Base-by-base conservation (phyloP, 2,888 invertebrate genomes). In the Apodemia duryi region DNA sequence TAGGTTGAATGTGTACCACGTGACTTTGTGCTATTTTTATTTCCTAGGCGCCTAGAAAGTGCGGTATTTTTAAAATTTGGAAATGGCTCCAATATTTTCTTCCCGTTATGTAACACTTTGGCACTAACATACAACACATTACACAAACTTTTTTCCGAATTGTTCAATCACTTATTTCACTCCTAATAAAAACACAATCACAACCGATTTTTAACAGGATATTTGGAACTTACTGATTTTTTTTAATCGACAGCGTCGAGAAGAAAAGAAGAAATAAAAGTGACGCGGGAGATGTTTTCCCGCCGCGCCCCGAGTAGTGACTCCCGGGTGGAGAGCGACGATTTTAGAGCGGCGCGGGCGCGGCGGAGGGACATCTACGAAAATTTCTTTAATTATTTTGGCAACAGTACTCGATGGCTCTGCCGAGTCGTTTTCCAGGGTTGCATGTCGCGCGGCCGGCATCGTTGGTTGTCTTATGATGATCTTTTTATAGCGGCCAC, bases 321-420 rank as follows among this genome's bases (percentile, higher is more conserved):
- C 93, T 91, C 91, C 93, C 92, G 93, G 92, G 92, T 88, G 82
- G 85, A 91, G 91, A 91, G 92, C 89, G 91, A 91, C 91, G 90
- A 83, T 91, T 91, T 90, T 91, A 91, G 91, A 88, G 91, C 92
- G 91, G 92, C 91, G 93, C 93, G 93, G 92, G 93, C 92, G 93
- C 93, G 85, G 91, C 93, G 93, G 92, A 94, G 91, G 88, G 91
- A 92, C 93, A 92, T 84, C 86, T 90, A 84, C 91, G 92, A 93
- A 93, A 93, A 93, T 94, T 94, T 93, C 94, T 94, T 94, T 94
- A 95, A 95, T 95, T 94, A 94, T 95, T 95, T 95, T 95, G 95
- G 95, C 95, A 95, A 93, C 93, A 93, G 92, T 91, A 91, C 91
- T 85, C 86, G 90, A 86, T 91, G 91, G 92, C 90, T 90, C 86